Percentiles rank a stretch among this genome's conserved stretches.
These are phyloP conservation scores for Platyrinchus mystaceus DNA, from an alignment of 2,797 vertebrate species.

Conservation along the genomic window DNA sequence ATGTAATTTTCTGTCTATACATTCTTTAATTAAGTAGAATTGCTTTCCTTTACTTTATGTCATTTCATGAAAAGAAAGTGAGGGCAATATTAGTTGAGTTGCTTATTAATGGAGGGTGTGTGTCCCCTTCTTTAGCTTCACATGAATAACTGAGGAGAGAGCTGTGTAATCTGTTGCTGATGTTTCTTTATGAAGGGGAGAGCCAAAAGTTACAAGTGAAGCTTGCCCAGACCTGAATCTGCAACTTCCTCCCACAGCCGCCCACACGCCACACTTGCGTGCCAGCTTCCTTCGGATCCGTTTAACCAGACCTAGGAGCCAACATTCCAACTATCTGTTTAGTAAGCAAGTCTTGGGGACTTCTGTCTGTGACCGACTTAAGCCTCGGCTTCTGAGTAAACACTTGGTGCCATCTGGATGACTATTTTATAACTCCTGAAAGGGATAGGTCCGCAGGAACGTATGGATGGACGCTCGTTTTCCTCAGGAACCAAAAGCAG, in stretches of 20 bases:
- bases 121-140: neutral
- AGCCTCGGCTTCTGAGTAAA: constrained; percentile 71
- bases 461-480: constrained; percentile 17
- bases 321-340: constrained; percentile 76
- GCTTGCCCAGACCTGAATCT: constrained; percentile 29
- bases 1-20: neutral
- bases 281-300: constrained; percentile 46
- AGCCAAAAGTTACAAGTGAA: constrained; percentile 2
- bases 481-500: constrained; percentile 68
- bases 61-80: neutral
- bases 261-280: neutral
- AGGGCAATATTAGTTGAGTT: neutral
- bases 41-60: neutral
- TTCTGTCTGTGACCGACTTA: constrained; percentile 69
- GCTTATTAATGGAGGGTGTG: neutral
- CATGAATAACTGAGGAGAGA: neutral
- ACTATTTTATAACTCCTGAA: constrained; percentile 72
- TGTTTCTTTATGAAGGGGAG: constrained; percentile 32
- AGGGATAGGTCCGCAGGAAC: constrained; percentile 60
- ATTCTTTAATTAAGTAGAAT: neutral
- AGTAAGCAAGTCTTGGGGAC: constrained; percentile 71
- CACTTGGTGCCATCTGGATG: constrained; percentile 76
- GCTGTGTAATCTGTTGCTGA: neutral
- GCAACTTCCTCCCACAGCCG: constrained; percentile 23
- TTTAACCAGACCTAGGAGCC: constrained; percentile 63